Base-by-base conservation (phyloP, 2,113 vertebrate species). In the Haemorhous mexicanus region DNA sequence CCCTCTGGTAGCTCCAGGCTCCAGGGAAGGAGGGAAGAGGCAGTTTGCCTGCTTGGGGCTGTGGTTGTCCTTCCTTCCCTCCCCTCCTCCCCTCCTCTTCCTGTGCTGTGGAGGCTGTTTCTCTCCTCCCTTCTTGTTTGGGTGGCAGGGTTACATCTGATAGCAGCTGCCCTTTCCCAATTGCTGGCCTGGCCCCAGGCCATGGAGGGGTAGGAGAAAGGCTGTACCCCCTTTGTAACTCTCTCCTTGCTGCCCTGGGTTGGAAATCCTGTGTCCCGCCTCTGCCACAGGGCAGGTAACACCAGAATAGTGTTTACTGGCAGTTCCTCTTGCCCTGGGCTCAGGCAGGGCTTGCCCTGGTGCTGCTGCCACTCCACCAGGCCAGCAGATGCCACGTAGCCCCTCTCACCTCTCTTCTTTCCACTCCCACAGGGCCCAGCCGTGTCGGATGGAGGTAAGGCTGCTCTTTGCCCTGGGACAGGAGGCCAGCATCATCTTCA, bases 361-460 rank as follows among this genome's bases (percentile, higher is more conserved):
- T 1, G 1, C 53, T 90, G 76, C 41, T 6, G 18, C 37, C 2
- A 11, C 52, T 84, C 28, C 77, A 43, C 23, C 8, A 7, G 47
- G 26, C 75, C 61, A 62, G 56, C 83, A 84, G 50, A 16, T 0
- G 3, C 61, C 0, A 0, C 44, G 41, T n/a, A 52, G 18, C 26
- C 46, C 30, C 37, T 92, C 95, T 98, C 79, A 98, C 72, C 81
- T 82, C 83, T 95, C 61, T 52, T 56, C 75, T 97, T 27, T 95
- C 95, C 49, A 88, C 87, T 92, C 83, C 97, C 61, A 4, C 88
- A 98, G 98, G 97, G 98, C 94, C 94, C 97, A 0, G 98, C 98
- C 41, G 98, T 98, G 67, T 98, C 98, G 0, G 98, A 98, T 85
- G 98, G 98, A 97, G 98, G 98, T 98, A 93, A 98, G 98, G 94